Conservation (phyloP, 1,140 invertebrate genomes). For the Ruditapes philippinarum region DNA sequence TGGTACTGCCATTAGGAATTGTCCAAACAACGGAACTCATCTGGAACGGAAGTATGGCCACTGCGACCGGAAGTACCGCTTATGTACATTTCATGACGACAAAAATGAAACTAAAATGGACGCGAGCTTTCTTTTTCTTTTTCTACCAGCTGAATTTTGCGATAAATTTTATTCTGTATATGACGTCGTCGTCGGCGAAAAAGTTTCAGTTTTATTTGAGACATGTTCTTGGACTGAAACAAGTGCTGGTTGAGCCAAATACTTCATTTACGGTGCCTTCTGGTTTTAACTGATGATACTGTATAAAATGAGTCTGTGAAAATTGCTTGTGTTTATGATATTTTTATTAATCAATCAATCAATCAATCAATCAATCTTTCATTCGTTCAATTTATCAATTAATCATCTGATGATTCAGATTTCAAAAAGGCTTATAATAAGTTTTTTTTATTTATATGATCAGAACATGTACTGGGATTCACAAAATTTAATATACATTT, state of each 20-base stretch:
- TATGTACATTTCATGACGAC: slow-evolving; percentile 70
- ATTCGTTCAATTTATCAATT: too few species aligned
- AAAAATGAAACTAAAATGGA: slow-evolving; percentile 76
- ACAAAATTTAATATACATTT: too few species aligned
- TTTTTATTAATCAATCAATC: too few species aligned
- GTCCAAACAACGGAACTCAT: slow-evolving; percentile 75
- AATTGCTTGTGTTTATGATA: too few species aligned
- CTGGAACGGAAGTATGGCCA: slow-evolving; percentile 69
- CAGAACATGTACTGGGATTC: too few species aligned
- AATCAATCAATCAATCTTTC: too few species aligned
- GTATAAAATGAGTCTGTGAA: too few species aligned
- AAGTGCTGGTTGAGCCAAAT: slow-evolving; percentile 2
- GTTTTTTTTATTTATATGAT: too few species aligned
- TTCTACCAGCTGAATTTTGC: slow-evolving; percentile 80
- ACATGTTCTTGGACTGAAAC: slow-evolving; percentile 70
- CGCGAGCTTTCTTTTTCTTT: slow-evolving; percentile 77
- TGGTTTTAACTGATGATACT: too few species aligned
- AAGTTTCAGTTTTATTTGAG: slow-evolving; percentile 66
- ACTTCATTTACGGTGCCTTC: too few species aligned
- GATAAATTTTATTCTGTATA: slow-evolving; percentile 78
- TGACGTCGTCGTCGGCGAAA: slow-evolving; percentile 71
- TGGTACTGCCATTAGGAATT: slow-evolving; percentile 75
- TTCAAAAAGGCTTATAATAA: too few species aligned
- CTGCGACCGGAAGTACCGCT: slow-evolving; percentile 23
- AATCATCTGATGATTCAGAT: too few species aligned